These are phyloP conservation scores for Calephelis perditalis DNA, from an alignment of 2,888 invertebrate genomes.

Conservation along the genomic window DNA sequence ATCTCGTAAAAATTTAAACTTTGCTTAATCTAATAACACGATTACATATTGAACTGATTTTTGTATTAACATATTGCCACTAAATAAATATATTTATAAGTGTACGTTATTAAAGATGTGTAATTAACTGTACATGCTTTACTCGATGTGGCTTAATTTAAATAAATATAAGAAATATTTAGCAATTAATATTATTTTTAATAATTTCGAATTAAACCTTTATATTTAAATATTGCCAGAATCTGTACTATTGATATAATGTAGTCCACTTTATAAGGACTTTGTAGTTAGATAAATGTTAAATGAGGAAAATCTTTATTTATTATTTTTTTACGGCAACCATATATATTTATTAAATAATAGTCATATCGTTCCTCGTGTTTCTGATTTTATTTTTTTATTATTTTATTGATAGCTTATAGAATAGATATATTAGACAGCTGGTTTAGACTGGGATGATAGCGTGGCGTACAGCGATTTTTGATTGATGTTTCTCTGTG, in stretches of 20 bases:
- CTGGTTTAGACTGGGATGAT: conserved; percentile 4
- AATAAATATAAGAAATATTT: background rate
- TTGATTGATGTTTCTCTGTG: background rate
- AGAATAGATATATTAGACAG: conserved; percentile 11
- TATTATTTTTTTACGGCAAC: conserved; percentile 42
- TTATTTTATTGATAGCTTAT: conserved; percentile 9
- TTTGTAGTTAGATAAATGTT: conserved; percentile 31
- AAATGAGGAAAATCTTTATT: conserved; percentile 39
- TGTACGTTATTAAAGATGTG: conserved; percentile 4
- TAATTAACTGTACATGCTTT: background rate
- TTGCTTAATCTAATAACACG: background rate
- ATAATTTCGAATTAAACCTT: conserved; percentile 6
- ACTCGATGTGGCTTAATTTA: conserved; percentile 8
- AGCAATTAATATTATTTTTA: conserved; percentile 1
- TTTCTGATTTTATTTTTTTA: conserved; percentile 12
- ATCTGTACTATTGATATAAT: conserved; percentile 10
- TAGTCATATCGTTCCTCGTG: conserved; percentile 11
- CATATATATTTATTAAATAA: conserved; percentile 9
- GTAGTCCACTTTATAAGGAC: conserved; percentile 8
- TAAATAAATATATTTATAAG: conserved; percentile 3
- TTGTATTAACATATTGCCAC: conserved; percentile 13
- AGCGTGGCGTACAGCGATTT: conserved; percentile 3
- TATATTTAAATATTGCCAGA: conserved; percentile 11
- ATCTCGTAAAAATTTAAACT: too few species aligned
- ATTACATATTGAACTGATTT: conserved; percentile 1